These are phyloP conservation scores for Heliconius sara DNA, from an alignment of 2,888 invertebrate species.

Conservation along the genomic window DNA sequence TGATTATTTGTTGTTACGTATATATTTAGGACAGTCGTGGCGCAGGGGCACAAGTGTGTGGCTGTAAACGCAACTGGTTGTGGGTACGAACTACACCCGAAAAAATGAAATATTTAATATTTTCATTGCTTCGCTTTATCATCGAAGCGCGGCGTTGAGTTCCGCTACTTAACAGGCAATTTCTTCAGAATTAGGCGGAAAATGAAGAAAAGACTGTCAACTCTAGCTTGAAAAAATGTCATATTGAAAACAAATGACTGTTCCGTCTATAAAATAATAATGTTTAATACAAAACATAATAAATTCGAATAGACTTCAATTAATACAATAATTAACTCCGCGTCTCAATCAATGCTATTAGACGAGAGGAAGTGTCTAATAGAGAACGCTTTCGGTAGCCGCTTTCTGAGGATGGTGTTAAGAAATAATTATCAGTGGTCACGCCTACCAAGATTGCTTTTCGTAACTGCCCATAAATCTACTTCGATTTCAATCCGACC, in stretches of 20 bases:
- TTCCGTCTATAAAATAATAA: not conserved
- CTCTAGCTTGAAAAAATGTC: not conserved
- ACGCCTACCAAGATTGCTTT: slow-evolving; percentile 81
- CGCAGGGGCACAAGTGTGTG: no score
- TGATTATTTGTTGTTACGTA: not conserved
- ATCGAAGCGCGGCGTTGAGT: no score
- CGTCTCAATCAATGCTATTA: slow-evolving; percentile 71
- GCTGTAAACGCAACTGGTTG: no score
- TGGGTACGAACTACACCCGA: no score
- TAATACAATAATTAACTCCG: slow-evolving; percentile 65
- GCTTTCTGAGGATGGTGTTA: slow-evolving; percentile 74
- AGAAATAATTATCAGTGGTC: slow-evolving; percentile 79
- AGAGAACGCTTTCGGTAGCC: slow-evolving; percentile 69
- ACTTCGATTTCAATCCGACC: slow-evolving; percentile 61
- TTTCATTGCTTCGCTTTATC: no score
- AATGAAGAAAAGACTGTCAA: no score
- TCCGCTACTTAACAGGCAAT: no score
- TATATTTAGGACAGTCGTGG: not conserved
- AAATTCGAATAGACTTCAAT: slow-evolving; percentile 47
- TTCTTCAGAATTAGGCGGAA: no score
- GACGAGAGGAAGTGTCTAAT: slow-evolving; percentile 69
- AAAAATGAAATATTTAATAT: no score
- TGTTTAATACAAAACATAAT: not conserved
- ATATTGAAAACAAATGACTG: not conserved
- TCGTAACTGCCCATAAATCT: slow-evolving; percentile 77